Base-by-base conservation (phyloP, 1,140 invertebrate species). In the Physella acuta region DNA sequence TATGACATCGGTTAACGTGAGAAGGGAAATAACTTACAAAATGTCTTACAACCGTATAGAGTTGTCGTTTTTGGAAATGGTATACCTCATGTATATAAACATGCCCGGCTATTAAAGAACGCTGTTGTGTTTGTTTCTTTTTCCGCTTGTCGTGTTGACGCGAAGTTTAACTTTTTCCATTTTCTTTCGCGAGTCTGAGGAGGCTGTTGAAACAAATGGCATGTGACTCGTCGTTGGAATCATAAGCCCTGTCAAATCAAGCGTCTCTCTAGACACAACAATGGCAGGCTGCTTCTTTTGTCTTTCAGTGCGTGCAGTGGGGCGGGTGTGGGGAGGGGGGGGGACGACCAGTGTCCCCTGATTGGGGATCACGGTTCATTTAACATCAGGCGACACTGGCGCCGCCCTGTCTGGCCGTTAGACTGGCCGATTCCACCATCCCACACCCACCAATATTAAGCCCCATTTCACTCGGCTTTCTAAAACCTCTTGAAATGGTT, bases 121-220 rank as follows among this genome's bases (percentile, higher is more conserved):
- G n/a, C n/a, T n/a, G n/a, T n/a, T n/a, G n/a, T n/a, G n/a, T n/a
- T n/a, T n/a, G n/a, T n/a, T n/a, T n/a, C n/a, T 24, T 26, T 30
- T 24, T 28, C 26, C 44, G 36, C 37, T 62, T 1, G 2, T 62
- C 36, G 26, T 34, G 20, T 44, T 26, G n/a, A n/a, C 26, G 26
- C 28, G 30, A 39, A 62, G 17, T 39, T 44, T 34, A 44, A 11
- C 20, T n/a, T n/a, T n/a, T 39, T 5, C 60, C 11, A 30, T 62
- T 44, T 24, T 44, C 8, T 20, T 2, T n/a, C 1, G 4, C 28
- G 28, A n/a, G 28, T 64, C 28, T 33, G 2, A 0, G 28, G 24
- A 39, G 30, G 39, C 30, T 64, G 62, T 31, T 51, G 31, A 64
- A 51, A 64, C 33, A 64, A 33, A 51, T 36, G 30, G 26, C 52